phyloP scores from a whole-genome alignment of 30 jellyfish, hydroid and myxozoan genomes.

The Nemopilema nomurai region DNA sequence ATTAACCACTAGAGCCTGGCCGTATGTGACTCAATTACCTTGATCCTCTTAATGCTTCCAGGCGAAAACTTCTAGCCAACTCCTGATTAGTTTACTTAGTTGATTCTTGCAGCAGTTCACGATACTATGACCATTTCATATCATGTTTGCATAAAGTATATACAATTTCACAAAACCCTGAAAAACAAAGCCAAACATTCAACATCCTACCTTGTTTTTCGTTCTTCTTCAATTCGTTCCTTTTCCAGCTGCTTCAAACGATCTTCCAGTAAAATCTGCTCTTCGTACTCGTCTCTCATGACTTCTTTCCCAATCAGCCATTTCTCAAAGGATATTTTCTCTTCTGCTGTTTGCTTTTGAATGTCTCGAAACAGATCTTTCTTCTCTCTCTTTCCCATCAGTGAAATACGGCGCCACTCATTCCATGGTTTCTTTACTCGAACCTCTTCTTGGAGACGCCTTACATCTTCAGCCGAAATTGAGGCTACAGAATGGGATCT shows the following conservation, averaged over 20 bases:
- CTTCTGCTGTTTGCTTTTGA: background rate
- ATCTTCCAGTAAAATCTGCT: constrained; percentile 33
- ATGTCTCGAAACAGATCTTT: background rate
- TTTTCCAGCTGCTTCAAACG: constrained; percentile 39
- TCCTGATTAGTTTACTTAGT: too few relatives aligned
- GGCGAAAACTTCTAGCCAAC: too few relatives aligned
- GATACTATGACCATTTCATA: too few relatives aligned
- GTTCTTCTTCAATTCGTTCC: constrained; percentile 34
- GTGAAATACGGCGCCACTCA: constrained; percentile 56
- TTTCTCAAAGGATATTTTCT: constrained; percentile 39
- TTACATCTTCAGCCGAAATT: constrained; percentile 43
- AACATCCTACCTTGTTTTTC: constrained; percentile 34
- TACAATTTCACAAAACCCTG: too few relatives aligned
- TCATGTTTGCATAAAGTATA: too few relatives aligned
- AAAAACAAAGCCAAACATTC: too few relatives aligned
- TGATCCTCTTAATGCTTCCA: too few relatives aligned
- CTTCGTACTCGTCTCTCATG: constrained; percentile 7
- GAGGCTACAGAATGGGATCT: constrained; percentile 61
- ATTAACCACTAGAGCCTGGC: too few relatives aligned
- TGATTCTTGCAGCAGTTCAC: background rate
- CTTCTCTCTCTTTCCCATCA: constrained; percentile 28
- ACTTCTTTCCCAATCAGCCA: constrained; percentile 53
- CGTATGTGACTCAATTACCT: too few relatives aligned
- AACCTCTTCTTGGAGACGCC: background rate
- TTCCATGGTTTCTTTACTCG: constrained; percentile 60